phyloP scores from a whole-genome alignment of 2,797 vertebrate species.

The Euthynnus affinis region DNA sequence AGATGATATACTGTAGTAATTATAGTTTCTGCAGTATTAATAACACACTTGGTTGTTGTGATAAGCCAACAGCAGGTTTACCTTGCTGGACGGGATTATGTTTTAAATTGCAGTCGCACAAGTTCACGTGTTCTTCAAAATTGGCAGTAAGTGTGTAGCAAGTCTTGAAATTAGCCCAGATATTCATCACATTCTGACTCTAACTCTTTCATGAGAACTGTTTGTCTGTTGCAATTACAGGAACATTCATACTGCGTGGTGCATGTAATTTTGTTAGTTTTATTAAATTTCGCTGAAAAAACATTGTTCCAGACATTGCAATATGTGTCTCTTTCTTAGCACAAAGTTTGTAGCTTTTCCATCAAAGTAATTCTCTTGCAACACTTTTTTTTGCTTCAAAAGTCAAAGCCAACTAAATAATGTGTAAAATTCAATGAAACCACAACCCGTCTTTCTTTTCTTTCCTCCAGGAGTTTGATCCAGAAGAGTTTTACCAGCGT shows the following conservation, averaged over 20 bases:
- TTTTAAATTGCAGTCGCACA: background rate
- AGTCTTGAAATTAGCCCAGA: background rate
- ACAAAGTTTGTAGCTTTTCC: background rate
- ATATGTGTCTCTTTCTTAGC: background rate
- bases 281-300: background rate
- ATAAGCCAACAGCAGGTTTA: slow-evolving; percentile 8
- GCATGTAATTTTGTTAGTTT: background rate
- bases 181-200: slow-evolving; percentile 1
- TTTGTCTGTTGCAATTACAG: background rate
- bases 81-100: background rate
- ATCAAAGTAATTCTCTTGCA: background rate
- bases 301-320: background rate
- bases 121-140: background rate
- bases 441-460: background rate
- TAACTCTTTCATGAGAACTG: background rate
- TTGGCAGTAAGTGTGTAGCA: slow-evolving; percentile 1
- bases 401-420: background rate
- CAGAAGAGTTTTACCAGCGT: slow-evolving; percentile 95
- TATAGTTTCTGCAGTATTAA: slow-evolving; percentile 31
- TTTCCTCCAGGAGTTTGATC: slow-evolving; percentile 92
- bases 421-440: background rate
- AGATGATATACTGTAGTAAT: slow-evolving; percentile 44
- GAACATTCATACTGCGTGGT: background rate
- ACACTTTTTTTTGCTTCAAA: background rate
- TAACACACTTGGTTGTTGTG: slow-evolving; percentile 13